phyloP scores from a whole-genome alignment of 2,888 invertebrate species.

The Girardia tigrina region DNA sequence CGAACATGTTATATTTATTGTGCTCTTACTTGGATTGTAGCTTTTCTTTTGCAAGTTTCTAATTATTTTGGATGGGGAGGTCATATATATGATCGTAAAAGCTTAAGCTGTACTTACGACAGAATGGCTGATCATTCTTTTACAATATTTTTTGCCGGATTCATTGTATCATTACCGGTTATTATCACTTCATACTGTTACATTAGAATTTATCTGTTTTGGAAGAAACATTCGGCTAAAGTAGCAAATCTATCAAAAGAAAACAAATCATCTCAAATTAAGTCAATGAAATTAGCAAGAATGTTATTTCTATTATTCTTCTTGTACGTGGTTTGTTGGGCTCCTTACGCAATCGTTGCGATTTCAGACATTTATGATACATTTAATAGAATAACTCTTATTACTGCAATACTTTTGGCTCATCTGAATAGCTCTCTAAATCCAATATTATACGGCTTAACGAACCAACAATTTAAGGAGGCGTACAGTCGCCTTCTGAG shows the following conservation, averaged over 20 bases:
- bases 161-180: constrained; percentile 38
- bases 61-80: constrained; percentile 39
- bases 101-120: constrained; percentile 39
- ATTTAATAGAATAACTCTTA: constrained; percentile 33
- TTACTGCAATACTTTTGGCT: constrained; percentile 37
- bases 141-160: constrained; percentile 38
- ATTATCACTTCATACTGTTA: constrained; percentile 38
- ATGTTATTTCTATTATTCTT: constrained; percentile 38
- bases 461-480: constrained; percentile 37
- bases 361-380: constrained; percentile 36
- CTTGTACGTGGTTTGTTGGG: constrained; percentile 38
- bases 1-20: constrained; percentile 38
- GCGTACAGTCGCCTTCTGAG: constrained; percentile 33
- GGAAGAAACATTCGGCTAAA: background rate
- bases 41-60: constrained; percentile 38
- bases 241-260: constrained; percentile 20
- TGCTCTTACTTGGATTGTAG: constrained; percentile 38
- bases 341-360: constrained; percentile 38
- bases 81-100: constrained; percentile 39
- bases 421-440: constrained; percentile 38
- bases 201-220: constrained; percentile 37
- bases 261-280: background rate
- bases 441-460: constrained; percentile 37
- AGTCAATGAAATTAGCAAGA: constrained; percentile 37
- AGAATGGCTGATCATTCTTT: constrained; percentile 38